Base-by-base conservation (phyloP, 2,797 vertebrate species). In the Clarias pachynema region DNA sequence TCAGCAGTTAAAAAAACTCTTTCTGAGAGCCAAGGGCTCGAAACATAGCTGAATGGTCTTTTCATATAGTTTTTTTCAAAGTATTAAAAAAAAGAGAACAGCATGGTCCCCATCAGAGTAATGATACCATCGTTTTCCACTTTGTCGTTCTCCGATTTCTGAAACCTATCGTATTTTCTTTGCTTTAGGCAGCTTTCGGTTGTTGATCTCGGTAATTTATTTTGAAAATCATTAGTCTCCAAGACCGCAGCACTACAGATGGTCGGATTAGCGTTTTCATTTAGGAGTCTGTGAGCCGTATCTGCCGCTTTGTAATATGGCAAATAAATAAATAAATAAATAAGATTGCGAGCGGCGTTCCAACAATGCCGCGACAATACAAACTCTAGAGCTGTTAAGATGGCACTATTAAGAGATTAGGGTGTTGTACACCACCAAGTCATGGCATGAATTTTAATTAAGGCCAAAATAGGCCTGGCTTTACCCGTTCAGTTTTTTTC, bases 221-320 rank as follows among this genome's bases (percentile, higher is more conserved):
- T 86, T 77, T 73, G 77, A 89, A 86, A 84, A 86, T 87, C 66
- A 82, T 82, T 84, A 89, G 86, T 65, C 78, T 81, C 82, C 10
- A 40, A 81, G 70, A 83, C 74, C 40, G 80, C 80, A 84, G 63
- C 75, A 77, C 75, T 80, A 85, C 83, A 87, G 85, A 89, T 87
- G 83, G 83, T 83, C 59, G 83, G 85, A 86, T 89, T 88, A 89
- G 82, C 69, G 59, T 81, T 89, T 88, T 85, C 70, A 59, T 86
- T 89, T 84, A 82, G 82, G 68, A 86, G 63, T 81, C 79, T 77
- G 49, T 31, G 53, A 86, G 84, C 57, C 84, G 65, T 86, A 75
- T 56, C 85, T 72, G 56, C 85, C 81, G 59, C 24, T 89, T 86
- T 85, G 83, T 81, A 74, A 83, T 75, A 78, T 26, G 14, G 29